These are phyloP conservation scores for Pararge aegeria DNA, from an alignment of 1,140 invertebrate species.

Conservation along the genomic window DNA sequence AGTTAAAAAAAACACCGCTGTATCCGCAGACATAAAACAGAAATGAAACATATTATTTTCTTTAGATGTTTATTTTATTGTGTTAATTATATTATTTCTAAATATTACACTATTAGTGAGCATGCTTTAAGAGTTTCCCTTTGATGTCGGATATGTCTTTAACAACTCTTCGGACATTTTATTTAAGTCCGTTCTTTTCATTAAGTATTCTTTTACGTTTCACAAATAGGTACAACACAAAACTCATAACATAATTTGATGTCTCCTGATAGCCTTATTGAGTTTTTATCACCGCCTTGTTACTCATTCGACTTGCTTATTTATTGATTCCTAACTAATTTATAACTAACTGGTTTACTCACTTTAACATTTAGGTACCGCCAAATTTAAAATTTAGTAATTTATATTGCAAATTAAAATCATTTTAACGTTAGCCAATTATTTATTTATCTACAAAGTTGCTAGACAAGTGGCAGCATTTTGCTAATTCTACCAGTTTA, in stretches of 20 bases:
- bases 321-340: neutral
- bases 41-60: slow-evolving; percentile 24
- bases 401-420: neutral
- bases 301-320: neutral
- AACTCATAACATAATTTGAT: slow-evolving; percentile 1
- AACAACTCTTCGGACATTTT: slow-evolving; percentile 16
- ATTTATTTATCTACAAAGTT: neutral
- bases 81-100: slow-evolving; percentile 32
- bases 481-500: neutral
- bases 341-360: no score
- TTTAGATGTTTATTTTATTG: slow-evolving; percentile 24
- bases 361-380: neutral
- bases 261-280: no score
- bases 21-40: slow-evolving; percentile 10
- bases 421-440: neutral
- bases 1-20: slow-evolving; percentile 10
- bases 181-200: neutral
- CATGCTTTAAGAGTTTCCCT: slow-evolving; percentile 30
- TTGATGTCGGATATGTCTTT: slow-evolving; percentile 35
- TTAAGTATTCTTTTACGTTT: slow-evolving; percentile 14
- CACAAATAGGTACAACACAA: slow-evolving; percentile 6
- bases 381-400: neutral
- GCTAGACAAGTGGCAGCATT: neutral
- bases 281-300: slow-evolving; percentile 10
- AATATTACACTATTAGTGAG: slow-evolving; percentile 37